Percentiles rank a stretch among this genome's conserved stretches.
These are phyloP conservation scores for Magallana gigas DNA, from an alignment of 1,140 invertebrate genomes.

Conservation along the genomic window DNA sequence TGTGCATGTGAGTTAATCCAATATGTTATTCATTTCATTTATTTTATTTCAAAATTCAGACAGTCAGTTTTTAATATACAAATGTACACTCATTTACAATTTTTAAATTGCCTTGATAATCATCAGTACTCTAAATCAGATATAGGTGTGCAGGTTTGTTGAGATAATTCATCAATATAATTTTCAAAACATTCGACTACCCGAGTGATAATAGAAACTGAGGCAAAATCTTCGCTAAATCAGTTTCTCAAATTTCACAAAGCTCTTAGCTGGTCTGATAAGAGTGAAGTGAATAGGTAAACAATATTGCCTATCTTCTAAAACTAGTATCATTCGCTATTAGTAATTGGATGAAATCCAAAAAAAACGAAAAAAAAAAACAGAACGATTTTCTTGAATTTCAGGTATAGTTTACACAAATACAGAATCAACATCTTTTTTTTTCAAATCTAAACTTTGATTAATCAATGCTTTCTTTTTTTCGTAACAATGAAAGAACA, in stretches of 20 bases:
- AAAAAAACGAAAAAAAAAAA: not conserved
- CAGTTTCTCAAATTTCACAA: not conserved
- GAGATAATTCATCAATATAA: no score
- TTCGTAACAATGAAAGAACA: not conserved
- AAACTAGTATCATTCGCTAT: not conserved
- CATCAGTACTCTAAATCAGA: no score
- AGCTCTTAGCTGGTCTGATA: slow-evolving; percentile 15
- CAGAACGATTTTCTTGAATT: not conserved
- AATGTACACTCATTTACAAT: no score
- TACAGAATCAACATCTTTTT: not conserved
- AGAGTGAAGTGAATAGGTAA: not conserved
- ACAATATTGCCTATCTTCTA: not conserved
- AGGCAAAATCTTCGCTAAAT: not conserved
- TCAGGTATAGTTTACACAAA: not conserved
- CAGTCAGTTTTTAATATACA: no score
- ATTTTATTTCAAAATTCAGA: no score
- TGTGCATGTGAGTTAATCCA: no score
- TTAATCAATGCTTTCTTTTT: not conserved
- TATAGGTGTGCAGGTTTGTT: no score
- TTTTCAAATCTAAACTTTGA: not conserved
- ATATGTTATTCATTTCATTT: no score
- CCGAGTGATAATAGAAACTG: no score
- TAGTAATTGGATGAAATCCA: not conserved
- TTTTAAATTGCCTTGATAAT: no score
- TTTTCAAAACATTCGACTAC: no score